Conservation (phyloP, 1,140 invertebrate species). For the Papilio glaucus region DNA sequence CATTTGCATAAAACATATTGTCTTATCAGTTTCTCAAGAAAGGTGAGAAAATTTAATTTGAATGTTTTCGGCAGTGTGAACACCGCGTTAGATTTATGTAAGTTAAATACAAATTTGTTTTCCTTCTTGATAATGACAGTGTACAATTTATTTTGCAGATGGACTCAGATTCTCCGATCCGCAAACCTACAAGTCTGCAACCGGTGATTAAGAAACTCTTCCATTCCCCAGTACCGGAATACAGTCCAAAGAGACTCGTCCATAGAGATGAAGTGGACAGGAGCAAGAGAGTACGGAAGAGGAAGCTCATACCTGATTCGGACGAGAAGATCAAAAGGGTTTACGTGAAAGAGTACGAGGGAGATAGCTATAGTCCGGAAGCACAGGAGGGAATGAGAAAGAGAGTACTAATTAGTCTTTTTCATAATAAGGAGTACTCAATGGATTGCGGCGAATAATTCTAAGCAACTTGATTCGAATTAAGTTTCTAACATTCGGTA, state of each 20-base stretch:
- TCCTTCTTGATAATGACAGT: no score
- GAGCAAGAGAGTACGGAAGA: slow-evolving; percentile 51
- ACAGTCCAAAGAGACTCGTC: slow-evolving; percentile 38
- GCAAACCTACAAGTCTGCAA: slow-evolving; percentile 49
- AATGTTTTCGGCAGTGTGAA: no score
- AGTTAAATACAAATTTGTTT: no score
- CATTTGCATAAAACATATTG: no score
- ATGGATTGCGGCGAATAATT: slow-evolving; percentile 54
- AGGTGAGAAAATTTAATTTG: no score
- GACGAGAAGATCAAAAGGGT: slow-evolving; percentile 56
- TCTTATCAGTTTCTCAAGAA: no score
- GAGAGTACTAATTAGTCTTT: slow-evolving; percentile 63
- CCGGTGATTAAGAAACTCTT: slow-evolving; percentile 67
- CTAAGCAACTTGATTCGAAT: neutral
- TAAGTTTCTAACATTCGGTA: neutral
- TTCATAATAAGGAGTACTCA: slow-evolving; percentile 68
- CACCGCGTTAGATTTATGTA: no score
- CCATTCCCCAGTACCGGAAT: slow-evolving; percentile 59
- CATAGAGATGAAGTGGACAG: slow-evolving; percentile 36
- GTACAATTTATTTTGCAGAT: slow-evolving; percentile 51
- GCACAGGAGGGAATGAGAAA: slow-evolving; percentile 58
- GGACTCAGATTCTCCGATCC: slow-evolving; percentile 66
- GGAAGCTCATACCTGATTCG: slow-evolving; percentile 57
- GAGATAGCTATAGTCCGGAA: slow-evolving; percentile 58
- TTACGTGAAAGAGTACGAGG: slow-evolving; percentile 58